Evolutionary conservation across 2,888 invertebrate genomes (phyloP).

Genomic region (Hemithea aestivaria): DNA sequence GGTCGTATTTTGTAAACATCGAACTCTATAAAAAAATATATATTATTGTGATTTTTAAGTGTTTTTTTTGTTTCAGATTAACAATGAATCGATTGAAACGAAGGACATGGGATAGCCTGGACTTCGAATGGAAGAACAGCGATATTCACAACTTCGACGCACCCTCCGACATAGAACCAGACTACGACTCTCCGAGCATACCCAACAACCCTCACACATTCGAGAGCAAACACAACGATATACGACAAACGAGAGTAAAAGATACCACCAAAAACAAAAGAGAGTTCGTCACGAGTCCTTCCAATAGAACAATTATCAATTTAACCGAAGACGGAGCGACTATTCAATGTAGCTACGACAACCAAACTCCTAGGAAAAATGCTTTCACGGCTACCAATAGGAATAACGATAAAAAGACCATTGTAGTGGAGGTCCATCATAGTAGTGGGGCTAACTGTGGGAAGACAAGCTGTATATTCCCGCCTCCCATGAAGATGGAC

Average conservation of each 20-base stretch:
- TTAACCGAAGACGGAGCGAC: constrained; percentile 85
- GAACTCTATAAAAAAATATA: too few relatives aligned
- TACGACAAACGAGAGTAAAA: too few relatives aligned
- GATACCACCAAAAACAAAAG: constrained; percentile 51
- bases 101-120: constrained; percentile 81
- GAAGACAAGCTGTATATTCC: constrained; percentile 52
- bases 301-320: constrained; percentile 86
- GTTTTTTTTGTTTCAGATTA: constrained; percentile 42
- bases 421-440: constrained; percentile 87
- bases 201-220: constrained; percentile 70
- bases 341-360: constrained; percentile 82
- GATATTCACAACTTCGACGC: constrained; percentile 71
- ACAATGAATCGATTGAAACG: constrained; percentile 67
- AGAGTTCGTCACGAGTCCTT: constrained; percentile 61
- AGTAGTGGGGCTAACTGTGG: constrained; percentile 52
- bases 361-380: constrained; percentile 61
- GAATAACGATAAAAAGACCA: constrained; percentile 79
- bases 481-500: constrained; percentile 48
- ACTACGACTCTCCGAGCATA: constrained; percentile 70
- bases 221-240: constrained; percentile 57
- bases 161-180: constrained; percentile 72
- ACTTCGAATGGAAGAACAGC: constrained; percentile 76
- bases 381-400: constrained; percentile 54
- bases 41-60: too few relatives aligned
- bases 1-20: too few relatives aligned